Percentiles rank a stretch among this genome's conserved stretches.
Conservation (phyloP, 2,113 vertebrate genomes). For the Silurus asotus region DNA sequence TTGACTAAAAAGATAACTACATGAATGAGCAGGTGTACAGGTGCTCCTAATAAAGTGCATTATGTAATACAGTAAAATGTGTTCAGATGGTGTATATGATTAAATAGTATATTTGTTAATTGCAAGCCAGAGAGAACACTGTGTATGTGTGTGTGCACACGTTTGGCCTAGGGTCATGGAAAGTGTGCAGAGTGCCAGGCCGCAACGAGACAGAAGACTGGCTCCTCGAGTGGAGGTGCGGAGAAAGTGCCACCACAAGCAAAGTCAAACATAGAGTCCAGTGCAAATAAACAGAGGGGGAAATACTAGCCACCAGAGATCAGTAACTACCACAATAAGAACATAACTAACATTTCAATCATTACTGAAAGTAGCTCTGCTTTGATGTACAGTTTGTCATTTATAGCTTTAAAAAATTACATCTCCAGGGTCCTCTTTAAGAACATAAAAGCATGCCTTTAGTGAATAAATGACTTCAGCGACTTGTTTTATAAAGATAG, state of each 20-base stretch:
- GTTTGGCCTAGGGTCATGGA: slow-evolving; percentile 66
- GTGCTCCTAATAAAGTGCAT: not conserved
- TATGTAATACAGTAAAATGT: not conserved
- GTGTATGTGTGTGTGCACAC: slow-evolving; percentile 51
- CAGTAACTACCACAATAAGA: slow-evolving; percentile 52
- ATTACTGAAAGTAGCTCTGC: slow-evolving; percentile 14
- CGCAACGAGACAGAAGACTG: slow-evolving; percentile 68
- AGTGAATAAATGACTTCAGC: not conserved
- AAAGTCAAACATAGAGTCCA: slow-evolving; percentile 70
- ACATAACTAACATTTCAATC: not conserved
- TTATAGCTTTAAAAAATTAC: slow-evolving; percentile 2
- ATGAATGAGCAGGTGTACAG: not conserved
- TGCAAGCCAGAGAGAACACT: slow-evolving; percentile 58
- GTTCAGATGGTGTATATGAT: slow-evolving; percentile 2
- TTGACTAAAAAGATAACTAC: not conserved
- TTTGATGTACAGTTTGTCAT: not conserved
- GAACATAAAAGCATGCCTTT: not conserved
- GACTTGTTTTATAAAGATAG: not conserved
- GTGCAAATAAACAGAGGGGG: slow-evolving; percentile 67
- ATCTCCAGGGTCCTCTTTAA: not conserved
- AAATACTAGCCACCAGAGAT: slow-evolving; percentile 60
- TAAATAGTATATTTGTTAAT: slow-evolving; percentile 49
- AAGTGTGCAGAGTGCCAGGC: slow-evolving; percentile 68
- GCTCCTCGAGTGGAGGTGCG: slow-evolving; percentile 59
- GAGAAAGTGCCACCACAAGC: slow-evolving; percentile 63